phyloP scores from a whole-genome alignment of 2,113 vertebrate species.

The Illadopsis cleaveri region DNA sequence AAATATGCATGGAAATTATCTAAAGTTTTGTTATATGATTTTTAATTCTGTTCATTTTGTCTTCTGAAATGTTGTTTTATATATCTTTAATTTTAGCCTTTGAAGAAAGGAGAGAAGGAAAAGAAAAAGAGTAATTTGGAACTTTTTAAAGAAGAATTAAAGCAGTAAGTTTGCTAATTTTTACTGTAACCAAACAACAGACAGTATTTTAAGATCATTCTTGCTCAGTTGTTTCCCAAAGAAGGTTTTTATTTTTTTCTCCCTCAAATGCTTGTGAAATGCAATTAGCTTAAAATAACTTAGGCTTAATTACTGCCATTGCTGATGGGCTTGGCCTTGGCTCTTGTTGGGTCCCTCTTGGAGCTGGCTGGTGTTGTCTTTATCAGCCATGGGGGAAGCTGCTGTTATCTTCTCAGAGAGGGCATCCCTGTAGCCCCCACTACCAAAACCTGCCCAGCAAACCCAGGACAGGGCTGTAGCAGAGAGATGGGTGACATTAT shows the following conservation, averaged over 20 bases:
- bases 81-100: slow-evolving; percentile 77
- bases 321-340: not conserved
- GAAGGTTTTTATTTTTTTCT: not conserved
- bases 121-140: slow-evolving; percentile 99
- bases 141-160: slow-evolving; percentile 98
- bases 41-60: not conserved
- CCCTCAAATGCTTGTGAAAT: not conserved
- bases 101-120: slow-evolving; percentile 95
- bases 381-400: not conserved
- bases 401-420: not conserved
- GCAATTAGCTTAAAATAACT: not conserved
- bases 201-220: not conserved
- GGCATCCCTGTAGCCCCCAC: not conserved
- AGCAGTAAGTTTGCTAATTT: slow-evolving; percentile 84
- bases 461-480: not conserved
- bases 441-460: not conserved
- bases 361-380: not conserved
- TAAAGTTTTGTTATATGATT: not conserved
- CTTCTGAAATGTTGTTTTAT: slow-evolving; percentile 57
- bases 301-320: not conserved
- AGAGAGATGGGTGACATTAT: not conserved
- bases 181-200: not conserved
- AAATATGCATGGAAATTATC: slow-evolving; percentile 44
- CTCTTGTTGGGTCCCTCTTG: rapidly evolving
- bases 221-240: not conserved